Conservation (phyloP, 2,113 vertebrate genomes). For the Nannospalax galili region DNA sequence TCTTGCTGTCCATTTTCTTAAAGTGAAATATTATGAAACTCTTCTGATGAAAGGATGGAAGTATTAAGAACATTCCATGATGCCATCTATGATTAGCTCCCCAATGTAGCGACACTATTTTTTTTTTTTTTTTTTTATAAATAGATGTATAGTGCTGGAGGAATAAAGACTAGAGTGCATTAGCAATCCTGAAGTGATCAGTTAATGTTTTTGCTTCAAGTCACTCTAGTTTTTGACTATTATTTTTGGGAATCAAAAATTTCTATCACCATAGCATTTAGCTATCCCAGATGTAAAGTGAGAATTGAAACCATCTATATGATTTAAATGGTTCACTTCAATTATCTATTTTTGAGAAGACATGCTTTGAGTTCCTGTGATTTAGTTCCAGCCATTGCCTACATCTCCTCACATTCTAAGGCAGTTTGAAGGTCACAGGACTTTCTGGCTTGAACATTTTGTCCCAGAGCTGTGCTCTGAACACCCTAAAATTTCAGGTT, state of each 20-base stretch:
- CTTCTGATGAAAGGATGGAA: not conserved
- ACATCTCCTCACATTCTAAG: not conserved
- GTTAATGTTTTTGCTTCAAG: not conserved
- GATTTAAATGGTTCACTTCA: constrained; percentile 33
- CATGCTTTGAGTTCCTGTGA: not conserved
- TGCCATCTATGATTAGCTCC: not conserved
- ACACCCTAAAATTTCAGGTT: not conserved
- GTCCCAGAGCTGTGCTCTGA: not conserved
- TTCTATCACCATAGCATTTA: not conserved
- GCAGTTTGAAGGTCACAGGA: not conserved
- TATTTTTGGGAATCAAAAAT: not conserved
- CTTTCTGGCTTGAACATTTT: not conserved
- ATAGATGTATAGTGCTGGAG: not conserved
- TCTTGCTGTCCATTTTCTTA: not conserved
- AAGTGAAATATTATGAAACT: not conserved
- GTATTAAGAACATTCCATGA: not conserved
- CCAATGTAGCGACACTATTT: not conserved
- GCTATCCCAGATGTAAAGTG: not conserved
- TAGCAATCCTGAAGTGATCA: not conserved
- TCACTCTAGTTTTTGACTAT: not conserved
- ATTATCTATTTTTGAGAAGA: not conserved
- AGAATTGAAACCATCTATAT: not conserved
- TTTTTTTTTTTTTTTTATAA: constrained; percentile 8
- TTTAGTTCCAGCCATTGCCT: constrained; percentile 24
- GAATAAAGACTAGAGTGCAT: not conserved